Base-by-base conservation (phyloP, 2,797 vertebrate genomes). In the Mormyrus proboscirostris region DNA sequence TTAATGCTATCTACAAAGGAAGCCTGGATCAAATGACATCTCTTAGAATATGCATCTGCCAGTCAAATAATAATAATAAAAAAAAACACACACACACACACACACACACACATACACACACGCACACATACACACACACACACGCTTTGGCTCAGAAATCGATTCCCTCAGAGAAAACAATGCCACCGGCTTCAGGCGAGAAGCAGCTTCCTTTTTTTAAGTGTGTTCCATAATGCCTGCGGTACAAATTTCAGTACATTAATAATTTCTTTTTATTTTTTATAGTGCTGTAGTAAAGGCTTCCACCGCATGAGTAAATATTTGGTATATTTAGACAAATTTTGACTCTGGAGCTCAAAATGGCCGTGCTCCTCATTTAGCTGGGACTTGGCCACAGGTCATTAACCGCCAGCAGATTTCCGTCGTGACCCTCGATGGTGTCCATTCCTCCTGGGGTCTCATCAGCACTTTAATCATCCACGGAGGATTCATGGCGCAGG, bases 381-480 rank as follows among this genome's bases (percentile, higher is more conserved):
- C 0, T 16, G 7, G 38, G 25, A 57, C 19, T 59, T 1, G 38
- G 16, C 86, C 51, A n/a, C 38, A 59, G 14, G 22, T 53, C 53
- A 86, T 86, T 86, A 59, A 41, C 16, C 1, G 1, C 33, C 19
- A 19, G 53, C 53, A 33, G 50, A 57, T 87, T 41, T 44, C 44
- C 14, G 0, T 33, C 49, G 4, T 5, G 25, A 33, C 83, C 22
- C 7, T 25, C n/a, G 38, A 38, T 19, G 3, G 49, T 25, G 25
- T 25, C 83, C 47, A 7, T 86, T 55, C 12, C 83, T 86, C 49
- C 25, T 29, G 49, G 47, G 50, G 19, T 33, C 49, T 51, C 83
- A 86, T 51, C 83, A 86, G 47, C 50, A 53, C 83, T 86, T 86
- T 86, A 86, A 86, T 29, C 83, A 86, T 33, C 83, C 47, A 29